These are phyloP conservation scores for Vandiemenella viatica DNA, from an alignment of 2,888 invertebrate species.

Conservation along the genomic window DNA sequence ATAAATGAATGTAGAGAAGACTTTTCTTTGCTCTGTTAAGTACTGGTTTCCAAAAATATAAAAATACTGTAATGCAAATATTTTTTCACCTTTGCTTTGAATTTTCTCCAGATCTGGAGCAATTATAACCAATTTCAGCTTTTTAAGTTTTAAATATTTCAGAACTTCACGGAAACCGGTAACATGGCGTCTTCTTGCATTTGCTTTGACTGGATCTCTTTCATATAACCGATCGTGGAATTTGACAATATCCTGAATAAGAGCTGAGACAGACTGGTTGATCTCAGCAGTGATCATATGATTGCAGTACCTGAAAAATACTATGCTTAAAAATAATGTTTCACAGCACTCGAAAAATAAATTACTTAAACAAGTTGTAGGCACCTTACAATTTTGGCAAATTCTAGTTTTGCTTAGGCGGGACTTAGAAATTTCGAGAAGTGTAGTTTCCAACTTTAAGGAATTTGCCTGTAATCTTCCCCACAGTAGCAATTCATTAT, in stretches of 20 bases:
- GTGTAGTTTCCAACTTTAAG: too few relatives aligned
- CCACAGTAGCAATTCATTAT: too few relatives aligned
- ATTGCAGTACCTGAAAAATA: constrained; percentile 35
- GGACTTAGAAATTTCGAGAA: too few relatives aligned
- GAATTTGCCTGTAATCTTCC: too few relatives aligned
- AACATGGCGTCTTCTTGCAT: constrained; percentile 39
- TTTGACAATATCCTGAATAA: constrained; percentile 38
- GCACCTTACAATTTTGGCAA: too few relatives aligned
- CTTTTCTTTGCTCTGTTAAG: too few relatives aligned
- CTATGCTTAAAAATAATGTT: not conserved
- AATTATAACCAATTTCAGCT: constrained; percentile 42
- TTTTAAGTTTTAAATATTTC: constrained; percentile 39
- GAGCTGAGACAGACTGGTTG: constrained; percentile 30
- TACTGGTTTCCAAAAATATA: not conserved
- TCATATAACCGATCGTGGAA: constrained; percentile 45
- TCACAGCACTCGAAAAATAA: not conserved
- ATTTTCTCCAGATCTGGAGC: constrained; percentile 43
- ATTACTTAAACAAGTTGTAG: too few relatives aligned
- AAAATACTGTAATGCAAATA: not conserved
- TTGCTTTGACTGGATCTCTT: constrained; percentile 41
- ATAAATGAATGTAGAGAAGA: too few relatives aligned
- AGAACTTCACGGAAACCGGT: constrained; percentile 45
- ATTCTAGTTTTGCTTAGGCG: too few relatives aligned
- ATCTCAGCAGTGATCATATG: constrained; percentile 41
- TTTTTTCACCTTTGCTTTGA: not conserved